Conservation (phyloP, 2,888 invertebrate genomes). For the Dioctria linearis region DNA sequence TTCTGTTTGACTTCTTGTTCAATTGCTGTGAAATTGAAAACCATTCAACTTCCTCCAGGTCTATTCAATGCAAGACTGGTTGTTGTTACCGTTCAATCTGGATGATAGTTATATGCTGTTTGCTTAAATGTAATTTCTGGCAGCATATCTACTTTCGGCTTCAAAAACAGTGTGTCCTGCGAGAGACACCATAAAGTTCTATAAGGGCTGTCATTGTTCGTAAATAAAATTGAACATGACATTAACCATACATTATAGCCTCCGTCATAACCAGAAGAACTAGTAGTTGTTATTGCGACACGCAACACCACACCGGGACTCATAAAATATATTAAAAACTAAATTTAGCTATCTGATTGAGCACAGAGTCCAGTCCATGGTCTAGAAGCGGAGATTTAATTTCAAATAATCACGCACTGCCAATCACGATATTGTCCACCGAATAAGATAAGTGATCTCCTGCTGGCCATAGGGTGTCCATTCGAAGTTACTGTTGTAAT, state of each 20-base stretch:
- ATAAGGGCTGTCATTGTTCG: not conserved
- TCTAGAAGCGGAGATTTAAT: conserved; percentile 36
- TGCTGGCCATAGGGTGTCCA: not conserved
- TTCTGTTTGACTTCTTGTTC: too few species aligned
- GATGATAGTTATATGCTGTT: too few species aligned
- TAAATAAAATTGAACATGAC: conserved; percentile 1
- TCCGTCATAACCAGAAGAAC: conserved; percentile 20
- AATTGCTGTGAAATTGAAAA: too few species aligned
- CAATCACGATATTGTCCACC: conserved; percentile 41
- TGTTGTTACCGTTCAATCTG: too few species aligned
- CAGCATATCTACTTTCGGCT: too few species aligned
- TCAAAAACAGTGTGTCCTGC: not conserved
- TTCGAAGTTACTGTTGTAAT: conserved; percentile 2
- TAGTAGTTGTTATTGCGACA: conserved; percentile 16
- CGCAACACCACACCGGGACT: conserved; percentile 20
- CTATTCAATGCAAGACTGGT: too few species aligned
- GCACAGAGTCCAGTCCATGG: not conserved
- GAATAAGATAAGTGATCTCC: conserved; percentile 13
- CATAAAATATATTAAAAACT: conserved; percentile 44
- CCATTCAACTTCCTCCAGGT: too few species aligned
- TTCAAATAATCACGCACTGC: conserved; percentile 43
- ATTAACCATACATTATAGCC: conserved; percentile 18
- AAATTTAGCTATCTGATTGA: conserved; percentile 42
- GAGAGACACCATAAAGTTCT: not conserved
- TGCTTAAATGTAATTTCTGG: too few species aligned